Base-by-base conservation (phyloP, 2,888 invertebrate species). In the Lasioglossum leucozonium region DNA sequence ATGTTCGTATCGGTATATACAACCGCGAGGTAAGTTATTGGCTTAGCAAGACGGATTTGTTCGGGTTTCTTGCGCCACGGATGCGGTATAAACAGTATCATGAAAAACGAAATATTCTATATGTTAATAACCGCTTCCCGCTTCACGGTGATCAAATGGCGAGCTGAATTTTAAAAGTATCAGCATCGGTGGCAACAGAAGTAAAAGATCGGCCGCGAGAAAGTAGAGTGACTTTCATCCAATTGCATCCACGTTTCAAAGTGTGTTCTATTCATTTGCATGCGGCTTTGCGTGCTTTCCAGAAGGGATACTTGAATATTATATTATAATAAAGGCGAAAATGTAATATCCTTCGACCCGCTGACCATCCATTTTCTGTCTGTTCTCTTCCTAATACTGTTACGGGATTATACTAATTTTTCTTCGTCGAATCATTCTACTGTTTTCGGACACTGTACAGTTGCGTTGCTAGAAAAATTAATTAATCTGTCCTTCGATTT, bases 31-130 rank as follows among this genome's bases (percentile, higher is more conserved):
- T 42, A 71, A 71, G 40, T 69, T 42, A 42, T 71, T 71, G 71
- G n/a, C 26, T 42, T 26, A 11, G 69, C 37, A 69, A 69, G 40
- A 69, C n/a, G 40, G 40, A 69, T 69, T 69, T 69, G 69, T 69
- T 40, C 40, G 6, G 37, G n/a, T 40, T 69, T 40, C 40, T 40
- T 22, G 4, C 11, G 22, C 37, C n/a, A 34, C 65, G 18, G 40
- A 40, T 40, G 40, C 37, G n/a, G 40, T 40, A 69, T 40, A 69
- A 40, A 40, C 13, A 40, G 40, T 13, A 69, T 13, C n/a, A n/a
- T 69, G n/a, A n/a, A 2, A 42, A 69, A 22, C n/a, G n/a, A 65
- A 65, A 16, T 26, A 62, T 62, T 62, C 30, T 30, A 30, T 62
- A 62, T 62, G 30, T 62, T 16, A 65, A 37, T 65, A 22, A 22